Conservation (phyloP, 2,888 invertebrate genomes). For the Rhopalosiphum nymphaeae region DNA sequence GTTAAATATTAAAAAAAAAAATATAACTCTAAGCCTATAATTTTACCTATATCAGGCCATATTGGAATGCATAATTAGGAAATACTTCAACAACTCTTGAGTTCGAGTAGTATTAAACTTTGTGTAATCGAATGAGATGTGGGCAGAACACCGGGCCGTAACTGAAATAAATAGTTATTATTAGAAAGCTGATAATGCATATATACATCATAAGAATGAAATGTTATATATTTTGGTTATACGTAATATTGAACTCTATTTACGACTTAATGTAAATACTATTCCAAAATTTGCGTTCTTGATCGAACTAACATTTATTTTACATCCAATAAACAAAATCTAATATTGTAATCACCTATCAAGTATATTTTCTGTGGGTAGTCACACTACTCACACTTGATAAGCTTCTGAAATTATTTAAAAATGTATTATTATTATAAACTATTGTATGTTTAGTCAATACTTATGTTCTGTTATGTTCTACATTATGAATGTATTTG, state of each 20-base stretch:
- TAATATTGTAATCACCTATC: not conserved
- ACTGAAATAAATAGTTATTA: slow-evolving; percentile 50
- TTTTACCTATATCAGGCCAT: not conserved
- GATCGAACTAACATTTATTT: not conserved
- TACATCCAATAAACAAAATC: not conserved
- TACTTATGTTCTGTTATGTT: not conserved
- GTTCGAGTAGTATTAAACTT: not conserved
- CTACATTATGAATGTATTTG: not conserved
- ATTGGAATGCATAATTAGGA: not conserved
- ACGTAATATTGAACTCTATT: not conserved
- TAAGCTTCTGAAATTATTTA: not conserved
- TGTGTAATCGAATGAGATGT: not conserved
- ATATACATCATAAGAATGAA: not conserved
- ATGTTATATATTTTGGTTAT: not conserved
- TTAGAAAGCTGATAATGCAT: slow-evolving; percentile 24
- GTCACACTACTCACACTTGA: not conserved
- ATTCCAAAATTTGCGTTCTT: not conserved
- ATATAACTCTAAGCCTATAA: not conserved
- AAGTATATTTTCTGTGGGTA: not conserved
- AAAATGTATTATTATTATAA: not conserved
- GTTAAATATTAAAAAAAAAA: not conserved
- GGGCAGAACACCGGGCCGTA: not conserved
- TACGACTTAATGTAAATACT: not conserved
- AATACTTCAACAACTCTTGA: not conserved
- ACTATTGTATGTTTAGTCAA: not conserved